These are phyloP conservation scores for Trogon melanurus DNA, from an alignment of 2,113 vertebrate genomes.

Conservation along the genomic window DNA sequence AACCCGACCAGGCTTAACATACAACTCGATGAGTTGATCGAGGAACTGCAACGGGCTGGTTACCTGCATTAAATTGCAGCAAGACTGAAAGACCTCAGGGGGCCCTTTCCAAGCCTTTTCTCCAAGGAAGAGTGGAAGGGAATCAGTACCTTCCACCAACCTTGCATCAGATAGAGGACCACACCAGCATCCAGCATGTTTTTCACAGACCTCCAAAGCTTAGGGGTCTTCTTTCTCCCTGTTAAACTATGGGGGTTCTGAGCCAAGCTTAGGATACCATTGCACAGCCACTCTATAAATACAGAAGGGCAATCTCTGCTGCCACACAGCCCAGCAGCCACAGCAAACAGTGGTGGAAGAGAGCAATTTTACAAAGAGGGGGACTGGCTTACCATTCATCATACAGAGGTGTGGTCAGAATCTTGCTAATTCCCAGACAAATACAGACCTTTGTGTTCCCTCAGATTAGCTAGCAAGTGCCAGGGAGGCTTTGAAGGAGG, in stretches of 20 bases:
- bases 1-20: background rate
- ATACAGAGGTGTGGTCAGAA: background rate
- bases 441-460: background rate
- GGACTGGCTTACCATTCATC: background rate
- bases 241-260: background rate
- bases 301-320: background rate
- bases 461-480: background rate
- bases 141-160: background rate
- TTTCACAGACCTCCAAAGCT: background rate
- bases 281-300: background rate
- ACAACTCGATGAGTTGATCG: background rate
- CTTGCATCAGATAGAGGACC: background rate
- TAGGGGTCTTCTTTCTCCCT: background rate
- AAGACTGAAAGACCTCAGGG: background rate
- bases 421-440: background rate
- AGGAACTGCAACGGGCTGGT: background rate
- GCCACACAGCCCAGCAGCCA: background rate
- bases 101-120: background rate
- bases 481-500: background rate
- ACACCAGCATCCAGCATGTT: background rate
- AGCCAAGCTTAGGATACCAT: background rate
- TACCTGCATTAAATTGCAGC: background rate
- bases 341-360: background rate
- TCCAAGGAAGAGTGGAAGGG: background rate
- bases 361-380: background rate